Evolutionary conservation across 35 echinoderm and acorn worm genomes (phyloP).

Genomic region (Heliocidaris tuberculata): DNA sequence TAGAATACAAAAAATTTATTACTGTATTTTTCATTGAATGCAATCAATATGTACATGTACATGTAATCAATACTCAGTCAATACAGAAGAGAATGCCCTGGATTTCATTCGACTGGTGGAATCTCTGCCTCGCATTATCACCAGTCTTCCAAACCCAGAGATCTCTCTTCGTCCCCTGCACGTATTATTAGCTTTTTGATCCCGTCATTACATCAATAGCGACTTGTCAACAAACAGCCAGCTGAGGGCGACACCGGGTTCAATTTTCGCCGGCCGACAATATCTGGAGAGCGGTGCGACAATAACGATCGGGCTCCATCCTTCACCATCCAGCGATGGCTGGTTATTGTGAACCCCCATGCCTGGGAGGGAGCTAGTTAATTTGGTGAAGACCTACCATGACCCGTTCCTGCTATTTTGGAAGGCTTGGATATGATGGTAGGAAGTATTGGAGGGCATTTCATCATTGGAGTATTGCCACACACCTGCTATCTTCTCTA

Average conservation of each 20-base stretch:
- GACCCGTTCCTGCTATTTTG: neutral
- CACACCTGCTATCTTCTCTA: too few species aligned
- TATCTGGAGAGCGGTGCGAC: neutral
- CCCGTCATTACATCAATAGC: slow-evolving; percentile 10
- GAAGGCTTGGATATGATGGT: too few species aligned
- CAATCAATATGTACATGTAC: neutral
- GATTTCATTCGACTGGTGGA: neutral
- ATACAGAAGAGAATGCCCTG: neutral
- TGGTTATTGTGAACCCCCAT: neutral
- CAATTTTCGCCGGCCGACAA: neutral
- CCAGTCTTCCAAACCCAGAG: neutral
- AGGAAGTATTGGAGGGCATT: too few species aligned
- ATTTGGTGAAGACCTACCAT: neutral
- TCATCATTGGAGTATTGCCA: too few species aligned
- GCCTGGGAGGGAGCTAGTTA: neutral
- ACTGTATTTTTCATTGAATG: neutral
- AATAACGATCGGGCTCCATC: neutral
- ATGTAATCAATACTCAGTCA: neutral
- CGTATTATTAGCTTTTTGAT: slow-evolving; percentile 18
- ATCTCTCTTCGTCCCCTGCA: neutral
- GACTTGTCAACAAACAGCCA: slow-evolving; percentile 1
- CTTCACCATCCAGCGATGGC: neutral
- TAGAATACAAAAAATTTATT: neutral
- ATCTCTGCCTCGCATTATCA: neutral
- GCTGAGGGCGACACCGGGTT: neutral